Conservation (phyloP, 2,113 vertebrate genomes). For the Genyomyrus donnyi region DNA sequence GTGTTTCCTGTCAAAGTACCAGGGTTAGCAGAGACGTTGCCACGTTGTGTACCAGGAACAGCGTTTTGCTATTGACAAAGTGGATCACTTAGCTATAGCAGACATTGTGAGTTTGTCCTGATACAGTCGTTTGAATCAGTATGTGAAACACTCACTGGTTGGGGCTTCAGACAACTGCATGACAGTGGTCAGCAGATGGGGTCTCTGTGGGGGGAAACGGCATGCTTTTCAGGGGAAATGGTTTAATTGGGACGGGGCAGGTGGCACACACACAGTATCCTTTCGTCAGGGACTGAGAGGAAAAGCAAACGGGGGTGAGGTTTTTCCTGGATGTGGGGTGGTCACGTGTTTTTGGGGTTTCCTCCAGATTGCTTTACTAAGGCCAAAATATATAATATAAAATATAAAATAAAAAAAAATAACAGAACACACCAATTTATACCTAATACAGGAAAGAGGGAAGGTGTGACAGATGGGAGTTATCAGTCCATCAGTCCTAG, state of each 20-base stretch:
- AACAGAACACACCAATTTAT: neutral
- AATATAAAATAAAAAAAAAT: too few relatives aligned
- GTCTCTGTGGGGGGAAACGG: neutral
- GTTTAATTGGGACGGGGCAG: neutral
- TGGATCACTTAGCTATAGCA: neutral
- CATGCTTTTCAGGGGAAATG: neutral
- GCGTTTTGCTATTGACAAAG: neutral
- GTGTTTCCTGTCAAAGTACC: neutral
- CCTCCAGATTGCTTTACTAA: neutral
- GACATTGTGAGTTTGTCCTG: neutral
- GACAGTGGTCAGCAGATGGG: neutral
- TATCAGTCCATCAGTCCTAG: neutral
- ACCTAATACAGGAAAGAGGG: neutral
- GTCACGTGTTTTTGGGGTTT: neutral
- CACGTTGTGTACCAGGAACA: neutral
- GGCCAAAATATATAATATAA: neutral
- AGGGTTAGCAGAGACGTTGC: neutral
- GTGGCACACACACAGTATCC: neutral
- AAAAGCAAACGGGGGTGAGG: neutral
- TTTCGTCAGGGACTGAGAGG: neutral
- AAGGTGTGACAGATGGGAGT: neutral
- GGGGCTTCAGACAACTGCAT: neutral
- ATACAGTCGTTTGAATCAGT: neutral
- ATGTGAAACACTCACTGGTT: neutral
- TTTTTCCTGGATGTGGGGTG: neutral